Evolutionary conservation across 2,888 invertebrate genomes (phyloP).

Genomic region (Allolobophora icterica): DNA sequence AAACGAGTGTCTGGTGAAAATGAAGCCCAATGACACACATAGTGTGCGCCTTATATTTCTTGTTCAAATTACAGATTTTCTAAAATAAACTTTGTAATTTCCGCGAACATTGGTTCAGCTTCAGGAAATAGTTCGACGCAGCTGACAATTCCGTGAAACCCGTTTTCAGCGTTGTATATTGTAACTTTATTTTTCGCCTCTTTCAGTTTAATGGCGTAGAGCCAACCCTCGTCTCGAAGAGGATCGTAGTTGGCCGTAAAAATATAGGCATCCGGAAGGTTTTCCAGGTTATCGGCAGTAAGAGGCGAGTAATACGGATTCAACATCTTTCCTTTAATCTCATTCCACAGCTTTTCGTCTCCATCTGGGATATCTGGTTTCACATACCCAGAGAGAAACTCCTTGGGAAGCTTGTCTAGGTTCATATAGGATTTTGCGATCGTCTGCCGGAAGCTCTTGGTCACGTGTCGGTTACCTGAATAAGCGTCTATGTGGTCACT

Average conservation of each 20-base stretch:
- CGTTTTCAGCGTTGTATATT: neutral
- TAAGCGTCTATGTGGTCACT: neutral
- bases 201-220: slow-evolving; percentile 29
- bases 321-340: slow-evolving; percentile 29
- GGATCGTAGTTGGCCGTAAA: slow-evolving; percentile 29
- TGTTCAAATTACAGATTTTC: neutral
- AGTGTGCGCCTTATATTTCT: too few relatives aligned
- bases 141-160: slow-evolving; percentile 27
- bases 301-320: slow-evolving; percentile 32
- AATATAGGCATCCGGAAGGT: slow-evolving; percentile 31
- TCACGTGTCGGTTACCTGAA: neutral
- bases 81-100: neutral
- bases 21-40: too few relatives aligned
- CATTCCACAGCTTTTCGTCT: slow-evolving; percentile 28
- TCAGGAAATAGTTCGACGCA: neutral
- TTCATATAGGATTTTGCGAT: neutral
- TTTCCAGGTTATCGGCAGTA: neutral
- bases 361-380: neutral
- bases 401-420: neutral
- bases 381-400: neutral
- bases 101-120: neutral
- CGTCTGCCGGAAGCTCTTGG: neutral
- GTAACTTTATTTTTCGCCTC: slow-evolving; percentile 24
- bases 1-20: too few relatives aligned
- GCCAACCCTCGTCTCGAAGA: slow-evolving; percentile 35